These are phyloP conservation scores for Chironomus striatipennis DNA, from an alignment of 1,140 invertebrate species.

Conservation along the genomic window DNA sequence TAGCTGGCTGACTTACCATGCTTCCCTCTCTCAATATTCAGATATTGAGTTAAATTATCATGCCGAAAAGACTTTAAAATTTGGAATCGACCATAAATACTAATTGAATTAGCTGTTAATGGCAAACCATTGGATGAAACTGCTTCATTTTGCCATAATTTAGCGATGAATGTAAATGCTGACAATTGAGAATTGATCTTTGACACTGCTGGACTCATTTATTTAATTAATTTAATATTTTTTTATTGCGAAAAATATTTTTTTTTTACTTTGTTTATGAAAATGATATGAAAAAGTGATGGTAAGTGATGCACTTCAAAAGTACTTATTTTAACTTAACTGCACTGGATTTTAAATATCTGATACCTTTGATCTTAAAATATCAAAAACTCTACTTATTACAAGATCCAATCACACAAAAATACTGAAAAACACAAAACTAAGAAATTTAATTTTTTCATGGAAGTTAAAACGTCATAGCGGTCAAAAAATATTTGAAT, in stretches of 20 bases:
- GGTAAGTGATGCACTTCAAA: too few relatives aligned
- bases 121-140: slow-evolving; percentile 94
- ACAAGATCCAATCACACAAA: too few relatives aligned
- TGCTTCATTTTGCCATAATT: slow-evolving; percentile 78
- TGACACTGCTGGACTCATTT: background rate
- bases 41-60: slow-evolving; percentile 74
- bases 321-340: too few relatives aligned
- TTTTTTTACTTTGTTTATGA: too few relatives aligned
- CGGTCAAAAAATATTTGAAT: too few relatives aligned
- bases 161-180: slow-evolving; percentile 83
- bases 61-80: slow-evolving; percentile 71
- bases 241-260: background rate
- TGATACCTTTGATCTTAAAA: too few relatives aligned
- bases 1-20: slow-evolving; percentile 61
- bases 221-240: background rate
- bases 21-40: slow-evolving; percentile 87
- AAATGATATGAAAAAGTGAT: too few relatives aligned
- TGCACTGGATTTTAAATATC: too few relatives aligned
- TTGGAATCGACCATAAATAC: slow-evolving; percentile 83
- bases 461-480: too few relatives aligned
- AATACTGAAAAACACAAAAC: too few relatives aligned
- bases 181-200: slow-evolving; percentile 50
- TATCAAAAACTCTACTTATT: too few relatives aligned
- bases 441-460: too few relatives aligned
- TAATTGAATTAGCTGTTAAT: slow-evolving; percentile 90